Evolutionary conservation across 2,888 invertebrate genomes (phyloP), one percentile per base, ranked within the genome.

Genomic region (Sarcophaga subvicina): DNA sequence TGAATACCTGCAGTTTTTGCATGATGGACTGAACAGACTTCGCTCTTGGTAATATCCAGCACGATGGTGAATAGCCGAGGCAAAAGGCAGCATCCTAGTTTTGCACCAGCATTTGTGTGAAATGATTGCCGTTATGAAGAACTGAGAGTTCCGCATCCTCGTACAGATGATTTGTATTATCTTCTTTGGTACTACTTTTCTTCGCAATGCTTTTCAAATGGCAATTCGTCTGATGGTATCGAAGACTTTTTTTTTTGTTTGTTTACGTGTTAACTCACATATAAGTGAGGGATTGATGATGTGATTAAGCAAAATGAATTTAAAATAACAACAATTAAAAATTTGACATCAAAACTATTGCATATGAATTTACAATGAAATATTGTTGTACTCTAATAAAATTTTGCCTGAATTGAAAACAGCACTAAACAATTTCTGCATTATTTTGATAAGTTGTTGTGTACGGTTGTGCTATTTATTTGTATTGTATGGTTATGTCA

Each of bases 251-350:
- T 64, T 80, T 45, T 54, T 67, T 37, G 20, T 64, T 25, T 14
- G 37, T 25, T 66, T 4, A 83, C 67, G 64, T 72, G 70, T 73
- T 75, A 78, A 83, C 78, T 83, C 69, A 78, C 80, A 83, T 49
- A 70, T 66, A 80, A 77, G 64, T 66, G 77, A 87, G 66, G 69
- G 80, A 81, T 81, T 81, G 84, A 81, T 80, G 81, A 54, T 49
- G 78, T 66, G 78, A 84, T 81, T 66, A 73, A 69, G 63, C 72
- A 78, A 69, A 17, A 69, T 22, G 20, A 69, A 69, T 22, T 67
- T 22, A 71, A 63, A 76, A 79, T n/a, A 64, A 62, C 27, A 63
- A 70, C 10, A 66, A 64, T 8, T 59, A 60, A 62, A n/a, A 66
- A 69, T 62, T 76, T 70, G 27, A 12, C 49, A 76, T 63, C 63